Evolutionary conservation across 1,140 invertebrate species (phyloP).

Genomic region (Gonatopus flavifemur): DNA sequence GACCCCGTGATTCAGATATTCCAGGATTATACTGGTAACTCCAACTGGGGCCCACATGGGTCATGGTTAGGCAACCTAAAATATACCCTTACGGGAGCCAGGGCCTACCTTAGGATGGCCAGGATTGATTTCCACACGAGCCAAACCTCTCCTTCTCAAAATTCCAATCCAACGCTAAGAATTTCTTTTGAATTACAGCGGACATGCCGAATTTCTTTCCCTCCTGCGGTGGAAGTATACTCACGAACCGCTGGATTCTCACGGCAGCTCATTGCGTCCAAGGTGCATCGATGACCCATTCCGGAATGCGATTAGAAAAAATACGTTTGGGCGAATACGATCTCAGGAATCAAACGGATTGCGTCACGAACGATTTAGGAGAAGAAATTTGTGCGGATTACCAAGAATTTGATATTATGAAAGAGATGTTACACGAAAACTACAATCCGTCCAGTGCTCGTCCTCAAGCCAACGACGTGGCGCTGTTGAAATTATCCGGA

Average conservation of each 20-base stretch:
- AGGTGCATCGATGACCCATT: too few relatives aligned
- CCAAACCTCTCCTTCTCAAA: too few relatives aligned
- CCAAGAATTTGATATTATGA: slow-evolving; percentile 64
- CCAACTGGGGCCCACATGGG: too few relatives aligned
- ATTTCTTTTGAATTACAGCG: background rate
- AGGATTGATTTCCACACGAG: too few relatives aligned
- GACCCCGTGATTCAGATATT: too few relatives aligned
- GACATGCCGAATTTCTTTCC: background rate
- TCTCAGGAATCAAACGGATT: slow-evolving; percentile 59
- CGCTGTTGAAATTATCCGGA: slow-evolving; percentile 60
- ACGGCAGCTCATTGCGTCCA: background rate
- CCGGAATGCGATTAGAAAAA: slow-evolving; percentile 44
- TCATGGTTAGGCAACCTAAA: too few relatives aligned
- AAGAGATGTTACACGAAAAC: slow-evolving; percentile 46
- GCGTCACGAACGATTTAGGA: slow-evolving; percentile 45
- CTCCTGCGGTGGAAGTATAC: background rate
- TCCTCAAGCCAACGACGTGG: slow-evolving; percentile 61
- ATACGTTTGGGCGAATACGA: slow-evolving; percentile 68
- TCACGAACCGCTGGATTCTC: background rate
- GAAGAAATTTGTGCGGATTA: slow-evolving; percentile 56
- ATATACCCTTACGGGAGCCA: too few relatives aligned
- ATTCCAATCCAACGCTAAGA: too few relatives aligned
- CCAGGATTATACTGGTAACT: too few relatives aligned
- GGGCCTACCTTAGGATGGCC: too few relatives aligned
- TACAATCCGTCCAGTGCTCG: background rate